Percentiles rank a stretch among this genome's conserved stretches.
phyloP scores from a whole-genome alignment of 1,140 invertebrate species.

The Teleogryllus occipitalis region DNA sequence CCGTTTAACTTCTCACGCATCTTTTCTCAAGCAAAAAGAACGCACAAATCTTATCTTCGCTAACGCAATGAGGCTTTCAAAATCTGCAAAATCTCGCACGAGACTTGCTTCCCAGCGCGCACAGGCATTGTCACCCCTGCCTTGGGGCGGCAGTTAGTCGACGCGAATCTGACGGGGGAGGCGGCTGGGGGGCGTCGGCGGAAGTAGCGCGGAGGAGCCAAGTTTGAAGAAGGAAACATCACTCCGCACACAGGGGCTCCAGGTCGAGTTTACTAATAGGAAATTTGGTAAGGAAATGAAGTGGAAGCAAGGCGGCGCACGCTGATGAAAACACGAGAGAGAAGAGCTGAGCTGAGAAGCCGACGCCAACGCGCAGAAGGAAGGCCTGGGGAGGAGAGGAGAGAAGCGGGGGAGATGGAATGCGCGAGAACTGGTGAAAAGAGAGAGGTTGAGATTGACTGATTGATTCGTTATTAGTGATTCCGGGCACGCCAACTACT shows the following conservation, averaged over 20 bases:
- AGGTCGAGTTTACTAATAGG: constrained; percentile 20
- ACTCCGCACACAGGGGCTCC: background rate
- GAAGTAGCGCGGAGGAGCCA: background rate
- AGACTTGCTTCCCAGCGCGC: no score
- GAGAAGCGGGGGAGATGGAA: background rate
- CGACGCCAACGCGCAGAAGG: background rate
- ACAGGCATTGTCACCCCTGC: no score
- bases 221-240: constrained; percentile 16
- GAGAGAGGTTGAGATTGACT: no score
- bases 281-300: constrained; percentile 22
- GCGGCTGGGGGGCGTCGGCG: background rate
- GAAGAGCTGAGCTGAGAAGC: background rate
- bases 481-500: no score
- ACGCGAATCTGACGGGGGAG: background rate
- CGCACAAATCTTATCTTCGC: no score
- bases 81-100: no score
- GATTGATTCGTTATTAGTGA: no score
- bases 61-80: no score
- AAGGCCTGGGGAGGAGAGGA: background rate
- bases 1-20: no score
- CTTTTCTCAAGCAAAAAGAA: no score
- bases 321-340: background rate
- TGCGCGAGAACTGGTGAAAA: no score
- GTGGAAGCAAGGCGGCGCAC: constrained; percentile 1
- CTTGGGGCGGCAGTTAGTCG: background rate